Conservation (phyloP, 2,888 invertebrate species). For the Nephrotoma flavescens region DNA sequence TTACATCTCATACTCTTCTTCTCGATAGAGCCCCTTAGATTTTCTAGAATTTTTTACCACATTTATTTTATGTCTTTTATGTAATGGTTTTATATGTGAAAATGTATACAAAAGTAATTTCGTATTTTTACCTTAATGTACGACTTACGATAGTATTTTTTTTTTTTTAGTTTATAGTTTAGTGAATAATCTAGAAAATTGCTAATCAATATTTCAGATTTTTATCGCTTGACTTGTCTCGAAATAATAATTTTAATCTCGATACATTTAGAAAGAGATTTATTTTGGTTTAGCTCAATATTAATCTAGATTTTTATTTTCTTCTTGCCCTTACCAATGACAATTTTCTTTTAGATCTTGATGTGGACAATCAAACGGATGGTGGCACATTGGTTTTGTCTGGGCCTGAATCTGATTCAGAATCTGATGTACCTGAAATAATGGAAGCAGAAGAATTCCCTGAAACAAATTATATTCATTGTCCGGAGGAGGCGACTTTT, state of each 20-base stretch:
- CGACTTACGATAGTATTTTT: background rate
- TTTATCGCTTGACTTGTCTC: background rate
- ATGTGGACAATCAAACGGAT: conserved; percentile 56
- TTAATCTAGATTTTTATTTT: background rate
- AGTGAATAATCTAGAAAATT: background rate
- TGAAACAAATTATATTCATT: conserved; percentile 44
- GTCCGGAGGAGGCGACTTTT: conserved; percentile 44
- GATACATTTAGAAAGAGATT: background rate
- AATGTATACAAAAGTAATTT: background rate
- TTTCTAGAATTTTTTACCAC: background rate
- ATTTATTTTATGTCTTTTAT: background rate
- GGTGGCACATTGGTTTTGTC: conserved; percentile 35
- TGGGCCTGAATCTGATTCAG: conserved; percentile 38
- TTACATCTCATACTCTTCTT: background rate
- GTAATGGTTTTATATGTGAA: background rate
- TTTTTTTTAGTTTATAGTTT: background rate
- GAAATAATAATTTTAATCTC: background rate
- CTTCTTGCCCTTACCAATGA: background rate
- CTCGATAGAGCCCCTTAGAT: background rate
- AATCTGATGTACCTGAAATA: conserved; percentile 39
- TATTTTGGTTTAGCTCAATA: background rate
- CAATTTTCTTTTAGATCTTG: conserved; percentile 39
- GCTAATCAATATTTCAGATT: background rate
- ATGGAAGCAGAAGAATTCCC: conserved; percentile 30
- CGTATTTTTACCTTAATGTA: background rate